phyloP scores from a whole-genome alignment of 2,797 vertebrate genomes.

The Morus bassanus region DNA sequence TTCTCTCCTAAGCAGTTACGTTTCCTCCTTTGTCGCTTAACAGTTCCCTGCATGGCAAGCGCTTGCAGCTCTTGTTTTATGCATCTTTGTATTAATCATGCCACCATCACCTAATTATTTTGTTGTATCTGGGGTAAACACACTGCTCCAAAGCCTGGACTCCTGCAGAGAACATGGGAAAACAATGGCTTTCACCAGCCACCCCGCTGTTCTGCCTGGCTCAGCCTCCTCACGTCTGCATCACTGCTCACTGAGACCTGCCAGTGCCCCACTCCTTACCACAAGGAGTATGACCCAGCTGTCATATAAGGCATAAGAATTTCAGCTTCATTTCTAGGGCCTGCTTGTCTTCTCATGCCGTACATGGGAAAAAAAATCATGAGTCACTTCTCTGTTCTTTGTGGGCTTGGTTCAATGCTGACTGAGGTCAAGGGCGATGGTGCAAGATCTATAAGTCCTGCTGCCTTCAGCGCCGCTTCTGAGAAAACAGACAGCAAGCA shows the following conservation, averaged over 20 bases:
- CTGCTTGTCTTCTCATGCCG: not conserved
- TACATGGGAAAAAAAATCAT: not conserved
- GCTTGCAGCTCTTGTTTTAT: not conserved
- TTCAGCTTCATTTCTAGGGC: not conserved
- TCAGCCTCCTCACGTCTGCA: not conserved
- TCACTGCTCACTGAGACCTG: not conserved
- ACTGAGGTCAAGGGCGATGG: not conserved
- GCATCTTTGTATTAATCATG: not conserved
- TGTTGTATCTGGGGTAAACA: not conserved
- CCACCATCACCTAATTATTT: not conserved
- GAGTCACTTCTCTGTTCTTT: not conserved
- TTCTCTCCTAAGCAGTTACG: not conserved
- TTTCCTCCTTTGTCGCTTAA: not conserved
- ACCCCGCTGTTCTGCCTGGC: not conserved
- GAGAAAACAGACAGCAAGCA: not conserved
- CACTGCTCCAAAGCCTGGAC: not conserved
- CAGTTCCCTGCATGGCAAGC: not conserved
- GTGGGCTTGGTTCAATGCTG: not conserved
- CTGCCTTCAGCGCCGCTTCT: not conserved
- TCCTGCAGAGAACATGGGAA: not conserved
- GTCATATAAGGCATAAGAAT: constrained; percentile 17
- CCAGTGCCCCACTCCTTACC: constrained; percentile 13
- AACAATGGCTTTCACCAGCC: not conserved
- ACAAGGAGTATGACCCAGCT: not conserved
- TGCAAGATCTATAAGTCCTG: not conserved